These are phyloP conservation scores for Grantiella picta DNA, from an alignment of 2,113 vertebrate species.

Conservation along the genomic window DNA sequence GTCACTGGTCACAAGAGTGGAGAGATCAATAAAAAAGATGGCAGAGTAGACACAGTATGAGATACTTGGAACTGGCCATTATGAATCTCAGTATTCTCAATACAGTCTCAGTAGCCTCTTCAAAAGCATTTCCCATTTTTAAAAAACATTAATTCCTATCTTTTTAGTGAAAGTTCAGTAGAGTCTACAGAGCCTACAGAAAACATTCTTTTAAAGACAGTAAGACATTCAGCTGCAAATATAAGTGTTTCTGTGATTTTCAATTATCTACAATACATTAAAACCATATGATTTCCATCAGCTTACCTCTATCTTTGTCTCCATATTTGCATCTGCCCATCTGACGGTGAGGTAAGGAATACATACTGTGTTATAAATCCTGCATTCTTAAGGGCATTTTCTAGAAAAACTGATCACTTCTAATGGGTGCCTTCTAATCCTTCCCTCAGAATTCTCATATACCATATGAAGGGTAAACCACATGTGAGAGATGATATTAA, in stretches of 20 bases:
- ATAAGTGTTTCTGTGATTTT: background rate
- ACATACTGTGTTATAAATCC: background rate
- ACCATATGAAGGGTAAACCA: background rate
- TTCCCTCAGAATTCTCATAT: background rate
- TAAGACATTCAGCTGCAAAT: background rate
- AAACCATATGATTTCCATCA: background rate
- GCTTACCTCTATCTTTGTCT: background rate
- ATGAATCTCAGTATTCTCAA: background rate
- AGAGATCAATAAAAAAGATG: background rate
- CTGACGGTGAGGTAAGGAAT: background rate
- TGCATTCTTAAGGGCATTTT: background rate
- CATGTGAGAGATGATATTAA: background rate
- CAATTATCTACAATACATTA: background rate
- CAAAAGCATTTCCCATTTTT: background rate
- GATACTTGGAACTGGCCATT: background rate
- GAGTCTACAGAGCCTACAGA: background rate
- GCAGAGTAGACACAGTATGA: background rate
- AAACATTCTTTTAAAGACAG: background rate
- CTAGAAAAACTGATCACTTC: background rate
- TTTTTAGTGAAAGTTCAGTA: background rate
- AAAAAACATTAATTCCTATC: background rate
- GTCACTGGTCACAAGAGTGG: accelerated
- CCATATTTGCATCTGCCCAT: background rate
- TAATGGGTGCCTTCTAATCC: background rate
- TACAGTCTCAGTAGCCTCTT: background rate